phyloP scores from a whole-genome alignment of 2,113 vertebrate species.

The Nothobranchius furzeri region DNA sequence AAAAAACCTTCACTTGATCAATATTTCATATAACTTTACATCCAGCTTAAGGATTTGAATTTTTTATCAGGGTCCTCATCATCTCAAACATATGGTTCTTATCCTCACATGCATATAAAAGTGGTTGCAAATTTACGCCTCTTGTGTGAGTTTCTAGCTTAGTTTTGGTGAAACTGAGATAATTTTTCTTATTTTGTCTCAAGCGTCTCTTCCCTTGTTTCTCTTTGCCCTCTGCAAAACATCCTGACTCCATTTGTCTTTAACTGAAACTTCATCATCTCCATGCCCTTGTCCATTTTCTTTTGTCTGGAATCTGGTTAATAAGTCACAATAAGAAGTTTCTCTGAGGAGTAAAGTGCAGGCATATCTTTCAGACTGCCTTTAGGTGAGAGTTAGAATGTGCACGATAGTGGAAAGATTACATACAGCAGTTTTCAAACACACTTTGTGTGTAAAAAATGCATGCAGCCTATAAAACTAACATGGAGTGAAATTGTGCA shows the following conservation, averaged over 20 bases:
- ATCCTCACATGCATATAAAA: slow-evolving; percentile 55
- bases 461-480: too few species aligned
- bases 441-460: too few species aligned
- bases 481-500: too few species aligned
- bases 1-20: slow-evolving; percentile 32
- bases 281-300: background rate
- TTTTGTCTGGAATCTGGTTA: too few species aligned
- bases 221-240: background rate
- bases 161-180: slow-evolving; percentile 2
- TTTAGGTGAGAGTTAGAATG: too few species aligned
- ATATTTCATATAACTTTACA: slow-evolving; percentile 60
- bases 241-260: too few species aligned
- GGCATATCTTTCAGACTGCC: too few species aligned
- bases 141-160: background rate
- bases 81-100: slow-evolving; percentile 59
- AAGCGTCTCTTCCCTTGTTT: background rate
- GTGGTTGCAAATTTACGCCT: slow-evolving; percentile 35
- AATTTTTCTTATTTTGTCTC: background rate
- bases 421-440: too few species aligned
- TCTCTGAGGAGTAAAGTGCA: too few species aligned
- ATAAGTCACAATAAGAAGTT: background rate
- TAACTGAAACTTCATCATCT: background rate
- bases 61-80: slow-evolving; percentile 61
- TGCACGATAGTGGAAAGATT: too few species aligned
- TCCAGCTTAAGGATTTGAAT: slow-evolving; percentile 59